These are phyloP conservation scores for Morone chrysops DNA, from an alignment of 2,113 vertebrate genomes.

Conservation along the genomic window DNA sequence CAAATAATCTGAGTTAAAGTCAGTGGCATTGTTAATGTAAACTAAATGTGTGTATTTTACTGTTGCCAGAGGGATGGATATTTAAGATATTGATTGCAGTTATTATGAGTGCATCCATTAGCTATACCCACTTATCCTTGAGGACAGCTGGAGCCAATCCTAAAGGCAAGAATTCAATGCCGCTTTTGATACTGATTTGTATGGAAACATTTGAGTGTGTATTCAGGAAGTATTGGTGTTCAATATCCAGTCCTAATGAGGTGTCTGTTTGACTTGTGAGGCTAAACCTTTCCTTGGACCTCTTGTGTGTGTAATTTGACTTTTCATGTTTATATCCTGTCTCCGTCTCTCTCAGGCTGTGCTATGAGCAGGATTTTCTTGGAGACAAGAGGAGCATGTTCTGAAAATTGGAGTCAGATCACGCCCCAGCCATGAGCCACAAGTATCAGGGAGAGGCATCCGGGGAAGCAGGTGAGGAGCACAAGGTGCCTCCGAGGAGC, in stretches of 20 bases:
- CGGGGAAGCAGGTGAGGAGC: constrained; percentile 58
- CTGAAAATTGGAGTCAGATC: constrained; percentile 42
- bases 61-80: too few species aligned
- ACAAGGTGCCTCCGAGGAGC: constrained; percentile 47
- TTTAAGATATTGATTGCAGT: too few species aligned
- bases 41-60: too few species aligned
- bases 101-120: background rate
- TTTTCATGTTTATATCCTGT: background rate
- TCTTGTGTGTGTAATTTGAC: background rate
- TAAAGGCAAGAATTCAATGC: too few species aligned
- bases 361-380: constrained; percentile 40
- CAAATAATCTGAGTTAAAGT: too few species aligned
- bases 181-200: background rate
- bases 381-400: constrained; percentile 61
- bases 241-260: background rate
- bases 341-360: constrained; percentile 34
- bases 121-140: background rate
- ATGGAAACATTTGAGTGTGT: background rate
- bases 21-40: too few species aligned
- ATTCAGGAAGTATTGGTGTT: background rate
- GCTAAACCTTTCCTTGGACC: background rate
- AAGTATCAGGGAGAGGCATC: constrained; percentile 66
- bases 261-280: background rate
- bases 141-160: background rate
- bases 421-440: constrained; percentile 77